Evolutionary conservation across 1,140 invertebrate genomes (phyloP), one percentile per base, ranked within the genome.

Genomic region (Glossosoma conforme): DNA sequence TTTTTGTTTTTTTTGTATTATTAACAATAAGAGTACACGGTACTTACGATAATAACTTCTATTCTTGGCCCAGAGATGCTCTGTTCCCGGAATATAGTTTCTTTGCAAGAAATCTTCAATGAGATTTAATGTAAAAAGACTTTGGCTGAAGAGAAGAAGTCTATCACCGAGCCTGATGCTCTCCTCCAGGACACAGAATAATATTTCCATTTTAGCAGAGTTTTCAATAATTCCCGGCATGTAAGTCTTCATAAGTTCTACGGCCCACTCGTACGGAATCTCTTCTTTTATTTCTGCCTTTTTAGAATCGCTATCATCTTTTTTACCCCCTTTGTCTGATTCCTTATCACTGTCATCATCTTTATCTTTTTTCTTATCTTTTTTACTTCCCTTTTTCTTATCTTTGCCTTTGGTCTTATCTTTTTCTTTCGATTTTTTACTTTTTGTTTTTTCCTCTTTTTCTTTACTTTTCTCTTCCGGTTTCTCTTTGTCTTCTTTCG

Each of bases 131-230:
- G 96, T 98, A 55, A 97, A 89, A 9, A 99, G 77, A 61, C 92
- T 97, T 67, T 97, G 95, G 62, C 93, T 97, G 66, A 99, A 99
- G 2, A 98, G 80, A n/a, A 99, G 76, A 15, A 98, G 77, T 48
- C 95, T 84, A 72, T 98, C 96, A 2, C 91, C 91, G 21, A 90
- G 61, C 43, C 77, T 73, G 22, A 97, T 84, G 54, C 91, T 89
- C 70, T 97, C 89, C 58, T 93, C 85, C 5, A 99, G 76, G 37
- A 99, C 91, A 46, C 86, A 88, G 65, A 98, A 93, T 55, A 98
- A 85, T 18, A 98, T 77, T 52, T 91, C 82, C 84, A 99, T 94
- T 75, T 99, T 99, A 1, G 89, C 87, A 3, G 93, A 94, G 63
- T 94, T 93, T 62, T 94, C 90, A 53, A 98, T 83, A n/a, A 87